These are phyloP conservation scores for Plusia festucae DNA, from an alignment of 2,888 invertebrate species.

Conservation along the genomic window DNA sequence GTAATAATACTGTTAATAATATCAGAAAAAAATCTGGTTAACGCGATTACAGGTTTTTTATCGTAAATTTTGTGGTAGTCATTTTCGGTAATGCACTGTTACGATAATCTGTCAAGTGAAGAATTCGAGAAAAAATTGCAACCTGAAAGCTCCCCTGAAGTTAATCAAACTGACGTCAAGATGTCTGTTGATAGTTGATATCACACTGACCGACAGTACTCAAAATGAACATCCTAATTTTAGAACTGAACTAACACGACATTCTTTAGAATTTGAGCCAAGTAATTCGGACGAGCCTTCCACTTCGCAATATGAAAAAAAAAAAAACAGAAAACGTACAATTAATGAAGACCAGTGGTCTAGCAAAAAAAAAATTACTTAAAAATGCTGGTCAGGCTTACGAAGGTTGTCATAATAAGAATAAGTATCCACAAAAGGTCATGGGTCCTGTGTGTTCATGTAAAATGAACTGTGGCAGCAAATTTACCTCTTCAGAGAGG, in stretches of 20 bases:
- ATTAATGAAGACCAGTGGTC: background rate
- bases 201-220: conserved; percentile 12
- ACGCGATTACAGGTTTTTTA: too few species aligned
- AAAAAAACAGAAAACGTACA: conserved; percentile 5
- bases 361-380: conserved; percentile 30
- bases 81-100: too few species aligned
- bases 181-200: conserved; percentile 14
- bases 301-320: conserved; percentile 15
- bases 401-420: conserved; percentile 24
- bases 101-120: conserved; percentile 10
- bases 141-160: conserved; percentile 12
- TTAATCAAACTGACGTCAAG: conserved; percentile 9
- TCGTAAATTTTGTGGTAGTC: too few species aligned
- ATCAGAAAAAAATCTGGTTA: too few species aligned
- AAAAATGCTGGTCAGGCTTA: conserved; percentile 34
- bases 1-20: too few species aligned
- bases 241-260: conserved; percentile 17
- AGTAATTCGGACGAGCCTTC: conserved; percentile 15
- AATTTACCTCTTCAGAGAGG: conserved; percentile 21
- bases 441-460: conserved; percentile 28
- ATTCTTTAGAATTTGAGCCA: conserved; percentile 13
- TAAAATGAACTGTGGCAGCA: conserved; percentile 28
- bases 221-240: conserved; percentile 15
- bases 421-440: conserved; percentile 20
- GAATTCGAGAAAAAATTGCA: conserved; percentile 16